Evolutionary conservation across 2,888 invertebrate genomes (phyloP).

Genomic region (Silvanus unidentatus): DNA sequence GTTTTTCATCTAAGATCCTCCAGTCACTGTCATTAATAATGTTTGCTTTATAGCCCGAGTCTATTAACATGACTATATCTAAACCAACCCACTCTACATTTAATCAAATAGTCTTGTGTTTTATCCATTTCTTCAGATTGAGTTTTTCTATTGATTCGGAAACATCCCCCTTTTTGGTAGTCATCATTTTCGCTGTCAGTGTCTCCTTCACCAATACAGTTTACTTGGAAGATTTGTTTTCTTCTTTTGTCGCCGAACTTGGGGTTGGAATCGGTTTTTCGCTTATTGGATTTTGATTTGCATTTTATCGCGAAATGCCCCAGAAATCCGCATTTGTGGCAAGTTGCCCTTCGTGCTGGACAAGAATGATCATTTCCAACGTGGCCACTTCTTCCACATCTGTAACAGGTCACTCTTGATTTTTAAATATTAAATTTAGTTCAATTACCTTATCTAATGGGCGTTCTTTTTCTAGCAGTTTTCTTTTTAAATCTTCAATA

Average conservation of each 20-base stretch:
- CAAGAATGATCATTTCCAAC: constrained; percentile 1
- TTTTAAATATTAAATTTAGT: constrained; percentile 13
- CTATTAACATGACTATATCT: constrained; percentile 16
- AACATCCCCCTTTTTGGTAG: background rate
- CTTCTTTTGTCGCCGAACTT: too few relatives aligned
- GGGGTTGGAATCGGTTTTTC: background rate
- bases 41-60: constrained; percentile 20
- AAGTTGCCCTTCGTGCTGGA: constrained; percentile 1
- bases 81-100: constrained; percentile 19
- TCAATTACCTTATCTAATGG: constrained; percentile 25
- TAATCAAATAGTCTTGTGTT: constrained; percentile 13
- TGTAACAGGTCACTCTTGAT: background rate
- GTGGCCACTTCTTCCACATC: constrained; percentile 7
- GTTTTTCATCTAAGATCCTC: constrained; percentile 9
- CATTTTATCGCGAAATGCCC: constrained; percentile 4
- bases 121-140: too few relatives aligned
- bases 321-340: constrained; percentile 4
- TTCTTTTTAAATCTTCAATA: constrained; percentile 21
- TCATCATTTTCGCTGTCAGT: background rate
- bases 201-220: background rate
- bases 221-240: background rate
- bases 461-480: constrained; percentile 24
- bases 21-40: constrained; percentile 19
- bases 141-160: too few relatives aligned
- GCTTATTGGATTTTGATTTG: background rate